Percentiles rank a stretch among this genome's conserved stretches.
Evolutionary conservation across 2,888 invertebrate species (phyloP).

Genomic region (Galerucella nymphaeae): DNA sequence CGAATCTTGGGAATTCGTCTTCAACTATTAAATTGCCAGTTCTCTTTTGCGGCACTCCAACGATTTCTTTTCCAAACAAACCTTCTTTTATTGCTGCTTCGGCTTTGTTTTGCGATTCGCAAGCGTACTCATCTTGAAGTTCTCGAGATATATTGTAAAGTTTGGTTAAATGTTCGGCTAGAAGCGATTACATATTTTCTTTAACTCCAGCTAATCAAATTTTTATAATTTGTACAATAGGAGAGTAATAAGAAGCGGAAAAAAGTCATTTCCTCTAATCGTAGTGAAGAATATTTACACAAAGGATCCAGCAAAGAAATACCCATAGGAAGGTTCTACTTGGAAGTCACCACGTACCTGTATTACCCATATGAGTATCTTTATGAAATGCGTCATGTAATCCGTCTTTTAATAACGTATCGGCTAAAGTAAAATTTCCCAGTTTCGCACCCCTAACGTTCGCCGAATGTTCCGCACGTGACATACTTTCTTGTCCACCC

Average conservation of each 20-base stretch:
- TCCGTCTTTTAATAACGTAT: constrained; percentile 77
- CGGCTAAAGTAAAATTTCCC: constrained; percentile 72
- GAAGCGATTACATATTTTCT: constrained; percentile 7
- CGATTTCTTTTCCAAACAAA: constrained; percentile 77
- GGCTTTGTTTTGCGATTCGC: constrained; percentile 74
- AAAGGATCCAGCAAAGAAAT: no score
- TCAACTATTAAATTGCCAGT: constrained; percentile 63
- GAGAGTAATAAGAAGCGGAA: no score
- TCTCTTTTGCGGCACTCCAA: constrained; percentile 67
- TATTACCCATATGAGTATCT: constrained; percentile 63
- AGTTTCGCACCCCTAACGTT: constrained; percentile 76
- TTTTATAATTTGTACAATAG: no score
- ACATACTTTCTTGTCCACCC: constrained; percentile 89
- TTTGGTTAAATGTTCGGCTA: constrained; percentile 82
- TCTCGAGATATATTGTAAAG: constrained; percentile 73
- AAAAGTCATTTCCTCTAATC: no score
- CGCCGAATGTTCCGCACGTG: constrained; percentile 76
- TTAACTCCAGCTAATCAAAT: neutral
- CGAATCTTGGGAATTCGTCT: constrained; percentile 79
- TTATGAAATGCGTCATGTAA: constrained; percentile 78
- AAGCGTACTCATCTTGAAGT: constrained; percentile 78
- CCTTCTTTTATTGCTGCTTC: constrained; percentile 72
- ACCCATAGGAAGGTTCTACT: no score
- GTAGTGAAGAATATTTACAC: no score
- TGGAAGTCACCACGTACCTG: neutral